Evolutionary conservation across 1,140 invertebrate species (phyloP).

Genomic region (Drosophila lini): DNA sequence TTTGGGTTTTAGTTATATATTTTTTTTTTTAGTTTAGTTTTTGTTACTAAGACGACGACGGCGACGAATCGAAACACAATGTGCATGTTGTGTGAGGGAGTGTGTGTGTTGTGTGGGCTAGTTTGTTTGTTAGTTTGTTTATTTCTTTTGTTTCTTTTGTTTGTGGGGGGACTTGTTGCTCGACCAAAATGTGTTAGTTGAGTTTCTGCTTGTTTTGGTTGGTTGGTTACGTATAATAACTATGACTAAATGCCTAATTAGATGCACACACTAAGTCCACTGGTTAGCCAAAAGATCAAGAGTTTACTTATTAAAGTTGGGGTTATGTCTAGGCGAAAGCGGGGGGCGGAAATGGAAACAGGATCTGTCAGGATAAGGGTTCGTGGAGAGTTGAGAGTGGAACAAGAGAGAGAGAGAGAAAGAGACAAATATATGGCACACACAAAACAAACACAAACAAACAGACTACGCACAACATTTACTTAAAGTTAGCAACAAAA

Average conservation of each 20-base stretch:
- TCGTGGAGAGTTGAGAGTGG: constrained; percentile 7
- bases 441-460: constrained; percentile 34
- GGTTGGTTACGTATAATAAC: constrained; percentile 35
- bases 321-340: constrained; percentile 36
- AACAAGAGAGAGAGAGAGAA: constrained; percentile 9
- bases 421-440: constrained; percentile 15
- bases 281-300: constrained; percentile 26
- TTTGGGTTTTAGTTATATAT: constrained; percentile 3
- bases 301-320: constrained; percentile 16
- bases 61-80: constrained; percentile 43
- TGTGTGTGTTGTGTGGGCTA: constrained; percentile 24
- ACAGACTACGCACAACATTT: constrained; percentile 39
- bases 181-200: constrained; percentile 39
- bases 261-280: constrained; percentile 56
- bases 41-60: constrained; percentile 30
- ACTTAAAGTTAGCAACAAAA: constrained; percentile 35
- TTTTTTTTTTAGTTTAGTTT: background rate
- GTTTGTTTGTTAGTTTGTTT: constrained; percentile 38
- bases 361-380: constrained; percentile 11
- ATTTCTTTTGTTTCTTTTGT: constrained; percentile 10
- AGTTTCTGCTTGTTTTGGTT: constrained; percentile 13
- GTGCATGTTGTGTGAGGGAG: constrained; percentile 18
- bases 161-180: constrained; percentile 25
- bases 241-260: constrained; percentile 56
- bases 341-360: background rate